Evolutionary conservation across 2,888 invertebrate species (phyloP).

Genomic region (Leptinotarsa tumamoca): DNA sequence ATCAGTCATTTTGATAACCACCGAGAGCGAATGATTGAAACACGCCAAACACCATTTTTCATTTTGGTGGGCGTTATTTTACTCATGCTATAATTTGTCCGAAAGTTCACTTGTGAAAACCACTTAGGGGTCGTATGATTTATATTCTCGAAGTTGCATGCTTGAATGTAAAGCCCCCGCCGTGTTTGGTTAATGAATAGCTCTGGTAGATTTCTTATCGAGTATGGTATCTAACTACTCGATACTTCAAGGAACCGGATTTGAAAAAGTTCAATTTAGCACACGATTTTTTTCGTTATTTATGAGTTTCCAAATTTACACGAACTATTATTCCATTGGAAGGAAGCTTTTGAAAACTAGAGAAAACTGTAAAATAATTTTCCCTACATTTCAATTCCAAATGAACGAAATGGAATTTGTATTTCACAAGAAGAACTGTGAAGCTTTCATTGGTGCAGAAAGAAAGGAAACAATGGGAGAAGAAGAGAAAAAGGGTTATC

Average conservation of each 20-base stretch:
- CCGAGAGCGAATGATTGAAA: no score
- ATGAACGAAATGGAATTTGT: no score
- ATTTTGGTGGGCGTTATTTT: neutral
- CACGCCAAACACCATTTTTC: neutral
- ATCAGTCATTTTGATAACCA: no score
- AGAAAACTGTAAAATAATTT: no score
- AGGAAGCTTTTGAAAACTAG: no score
- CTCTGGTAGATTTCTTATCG: neutral
- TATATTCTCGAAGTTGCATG: slow-evolving; percentile 15
- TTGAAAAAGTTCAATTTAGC: neutral
- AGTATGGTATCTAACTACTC: neutral
- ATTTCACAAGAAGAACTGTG: no score
- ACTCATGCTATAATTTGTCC: slow-evolving; percentile 1
- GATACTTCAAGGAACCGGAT: neutral
- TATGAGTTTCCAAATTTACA: no score
- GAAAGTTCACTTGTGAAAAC: neutral
- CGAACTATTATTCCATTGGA: no score
- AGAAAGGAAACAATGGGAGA: no score
- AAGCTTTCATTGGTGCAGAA: no score
- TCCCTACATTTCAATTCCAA: no score
- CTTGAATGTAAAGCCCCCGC: neutral
- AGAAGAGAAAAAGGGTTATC: no score
- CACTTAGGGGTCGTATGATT: slow-evolving; percentile 13
- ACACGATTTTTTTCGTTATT: neutral
- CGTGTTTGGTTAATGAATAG: slow-evolving; percentile 20